Evolutionary conservation across 2,888 invertebrate species (phyloP), one percentile per base, ranked within the genome.

Genomic region (Perizoma affinitatum): DNA sequence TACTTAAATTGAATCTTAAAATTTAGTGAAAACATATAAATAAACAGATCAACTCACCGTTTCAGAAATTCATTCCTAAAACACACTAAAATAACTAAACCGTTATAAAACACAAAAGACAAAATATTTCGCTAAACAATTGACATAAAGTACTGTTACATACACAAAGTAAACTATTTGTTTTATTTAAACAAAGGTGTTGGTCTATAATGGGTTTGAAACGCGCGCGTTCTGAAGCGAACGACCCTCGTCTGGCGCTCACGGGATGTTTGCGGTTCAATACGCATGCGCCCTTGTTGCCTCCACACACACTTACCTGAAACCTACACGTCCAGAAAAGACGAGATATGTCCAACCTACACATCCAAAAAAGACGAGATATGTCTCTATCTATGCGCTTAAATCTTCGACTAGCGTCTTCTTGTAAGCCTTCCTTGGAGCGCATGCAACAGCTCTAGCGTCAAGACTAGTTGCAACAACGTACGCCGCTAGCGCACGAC

Each of bases 221-320:
- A 64, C 49, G 64, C 62, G 69, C 61, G 65, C 60, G 65, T 50
- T 54, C 53, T 7, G 48, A 40, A 58, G 60, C 54, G 62, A 46
- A 40, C 62, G 56, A 48, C 56, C 50, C 57, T 49, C 58, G 67
- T 67, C 69, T 69, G 64, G 58, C 61, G 58, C 51, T 50, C 52
- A 47, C 54, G 59, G 63, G 63, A 53, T 65, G 56, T 61, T 65
- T 56, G 56, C 35, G 44, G 49, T 62, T 42, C 51, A 45, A 8
- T 55, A 59, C 69, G 69, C 69, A 67, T 67, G 69, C 69, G 69
- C 38, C 36, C 41, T 40, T 9, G 6, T 47, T 4, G 10, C 22
- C 40, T 53, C 9, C n/a, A 47, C n/a, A 7, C 22, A n/a, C 11
- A 4, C 46, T 9, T 5, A 46, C n/a, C 8, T 4, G 7, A 11